Base-by-base conservation (phyloP, 2,888 invertebrate species). In the Napeogenes inachia region DNA sequence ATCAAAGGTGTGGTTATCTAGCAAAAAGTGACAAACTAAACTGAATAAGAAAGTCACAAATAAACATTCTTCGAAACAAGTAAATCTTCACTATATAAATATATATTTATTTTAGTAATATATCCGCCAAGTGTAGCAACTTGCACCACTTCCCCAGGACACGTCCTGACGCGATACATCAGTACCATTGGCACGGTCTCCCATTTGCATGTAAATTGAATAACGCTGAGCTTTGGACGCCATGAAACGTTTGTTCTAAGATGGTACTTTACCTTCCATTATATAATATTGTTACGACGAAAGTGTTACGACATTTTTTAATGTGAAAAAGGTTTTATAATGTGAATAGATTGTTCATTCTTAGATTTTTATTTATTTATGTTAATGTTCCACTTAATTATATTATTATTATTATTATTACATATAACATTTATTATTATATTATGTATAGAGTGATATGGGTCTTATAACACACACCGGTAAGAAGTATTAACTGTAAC, bases 141-240 rank as follows among this genome's bases (percentile, higher is more conserved):
- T 50, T 50, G 50, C 12, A 50, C 10, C 2, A 3, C 4, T 30
- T 30, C 50, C 68, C 71, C 74, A 79, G 79, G 80, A 82, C 87
- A 89, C 85, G 87, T 85, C 73, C 80, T 86, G 85, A 82, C 78
- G 79, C 82, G 86, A 89, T 89, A 89, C 88, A 89, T 89, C 89
- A 89, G 83, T 80, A 81, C 82, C 83, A 87, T 87, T 85, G 87
- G 84, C 85, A 84, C 79, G 80, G 80, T 81, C 76, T 68, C 67
- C 69, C 79, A 88, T 91, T 91, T 91, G 88, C 90, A 91, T 91
- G 88, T 89, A 90, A 89, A 91, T 91, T 91, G 91, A 91, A 91
- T 90, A 90, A 89, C 87, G 82, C 81, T 76, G 78, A 79, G 81
- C 82, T 80, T 80, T 78, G 80, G 80, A 74, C 78, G 76, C 68